A percentile compares a stretch with the other conserved stretches of the same genome.
Evolutionary conservation across 2,113 vertebrate species (phyloP).

Genomic region (Lanius collurio): DNA sequence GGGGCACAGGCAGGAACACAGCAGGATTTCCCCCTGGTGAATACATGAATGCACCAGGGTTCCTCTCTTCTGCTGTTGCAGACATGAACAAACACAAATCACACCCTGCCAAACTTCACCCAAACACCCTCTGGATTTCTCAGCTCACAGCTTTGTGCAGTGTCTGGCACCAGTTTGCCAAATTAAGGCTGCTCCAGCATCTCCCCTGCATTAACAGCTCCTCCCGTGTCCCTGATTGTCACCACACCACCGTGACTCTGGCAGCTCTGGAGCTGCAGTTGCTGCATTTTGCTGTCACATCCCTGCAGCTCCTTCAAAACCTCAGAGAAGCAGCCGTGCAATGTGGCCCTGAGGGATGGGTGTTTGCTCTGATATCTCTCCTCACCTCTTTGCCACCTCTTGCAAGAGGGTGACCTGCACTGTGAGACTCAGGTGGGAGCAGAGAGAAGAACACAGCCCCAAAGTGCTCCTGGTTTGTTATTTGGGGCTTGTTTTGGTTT

Average conservation of each 20-base stretch:
- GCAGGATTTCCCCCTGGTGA: not conserved
- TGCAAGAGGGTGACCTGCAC: not conserved
- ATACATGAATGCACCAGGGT: no score
- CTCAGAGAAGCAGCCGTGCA: not conserved
- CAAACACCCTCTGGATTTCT: not conserved
- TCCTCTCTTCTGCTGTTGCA: not conserved
- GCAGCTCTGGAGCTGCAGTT: not conserved
- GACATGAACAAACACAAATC: not conserved
- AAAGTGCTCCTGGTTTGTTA: not conserved
- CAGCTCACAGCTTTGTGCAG: not conserved
- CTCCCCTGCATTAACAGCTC: not conserved
- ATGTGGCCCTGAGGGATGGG: fast-evolving
- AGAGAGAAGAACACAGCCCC: not conserved
- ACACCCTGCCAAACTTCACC: not conserved
- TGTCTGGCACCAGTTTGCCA: not conserved
- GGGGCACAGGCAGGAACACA: not conserved
- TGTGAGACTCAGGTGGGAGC: not conserved
- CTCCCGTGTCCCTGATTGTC: not conserved
- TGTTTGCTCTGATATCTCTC: not conserved
- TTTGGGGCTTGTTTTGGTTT: not conserved
- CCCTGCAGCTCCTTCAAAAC: not conserved
- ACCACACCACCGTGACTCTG: not conserved
- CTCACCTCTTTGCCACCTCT: not conserved
- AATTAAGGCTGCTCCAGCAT: not conserved
- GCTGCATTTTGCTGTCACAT: not conserved